These are phyloP conservation scores for Rhagonycha lutea DNA, from an alignment of 2,888 invertebrate species.

Conservation along the genomic window DNA sequence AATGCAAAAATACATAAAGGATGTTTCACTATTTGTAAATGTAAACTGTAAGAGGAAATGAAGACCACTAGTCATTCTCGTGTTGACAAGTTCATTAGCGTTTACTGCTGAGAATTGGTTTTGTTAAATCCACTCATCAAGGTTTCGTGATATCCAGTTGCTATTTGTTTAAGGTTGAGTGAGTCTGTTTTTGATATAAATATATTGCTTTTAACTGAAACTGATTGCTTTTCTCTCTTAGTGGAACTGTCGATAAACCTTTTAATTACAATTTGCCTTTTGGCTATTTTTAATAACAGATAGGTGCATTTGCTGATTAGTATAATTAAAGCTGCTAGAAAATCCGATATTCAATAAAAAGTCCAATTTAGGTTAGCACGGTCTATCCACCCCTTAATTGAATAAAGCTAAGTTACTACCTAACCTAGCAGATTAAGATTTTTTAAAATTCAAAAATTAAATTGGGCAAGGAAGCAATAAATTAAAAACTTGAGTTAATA, in stretches of 20 bases:
- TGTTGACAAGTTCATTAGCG: constrained; percentile 47
- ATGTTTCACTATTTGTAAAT: constrained; percentile 1
- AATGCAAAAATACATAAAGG: constrained; percentile 8
- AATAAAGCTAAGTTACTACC: neutral
- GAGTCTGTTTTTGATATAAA: constrained; percentile 39
- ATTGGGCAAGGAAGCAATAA: neutral
- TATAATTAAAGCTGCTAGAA: neutral
- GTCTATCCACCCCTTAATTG: too few species aligned
- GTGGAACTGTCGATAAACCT: neutral
- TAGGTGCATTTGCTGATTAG: neutral
- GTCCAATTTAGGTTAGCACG: too few species aligned
- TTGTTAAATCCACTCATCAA: constrained; percentile 26
- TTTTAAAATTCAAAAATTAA: neutral
- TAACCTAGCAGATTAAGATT: neutral
- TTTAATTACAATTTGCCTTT: neutral
- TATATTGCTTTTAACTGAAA: constrained; percentile 31
- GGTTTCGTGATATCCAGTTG: constrained; percentile 40
- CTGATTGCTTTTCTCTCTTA: constrained; percentile 17
- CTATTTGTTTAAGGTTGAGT: constrained; percentile 38
- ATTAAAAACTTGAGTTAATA: neutral
- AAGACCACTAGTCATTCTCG: constrained; percentile 47
- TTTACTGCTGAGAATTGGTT: constrained; percentile 30
- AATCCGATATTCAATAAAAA: neutral
- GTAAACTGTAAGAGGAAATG: constrained; percentile 39
- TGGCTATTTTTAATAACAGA: neutral